These are phyloP conservation scores for Crossaster papposus DNA, from an alignment of 53 echinoderm and acorn worm species.

Conservation along the genomic window DNA sequence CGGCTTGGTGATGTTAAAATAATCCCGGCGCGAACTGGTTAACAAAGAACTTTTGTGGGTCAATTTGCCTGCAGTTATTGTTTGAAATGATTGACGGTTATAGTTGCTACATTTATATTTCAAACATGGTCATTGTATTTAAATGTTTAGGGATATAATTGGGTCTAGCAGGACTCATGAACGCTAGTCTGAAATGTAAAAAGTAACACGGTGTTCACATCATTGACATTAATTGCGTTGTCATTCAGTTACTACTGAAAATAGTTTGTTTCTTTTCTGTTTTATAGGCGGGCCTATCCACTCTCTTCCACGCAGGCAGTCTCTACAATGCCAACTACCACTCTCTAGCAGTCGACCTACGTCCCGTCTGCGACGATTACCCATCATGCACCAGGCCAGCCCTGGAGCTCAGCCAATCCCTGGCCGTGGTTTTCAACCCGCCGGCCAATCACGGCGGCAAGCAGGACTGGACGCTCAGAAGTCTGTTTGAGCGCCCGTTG, in stretches of 20 bases:
- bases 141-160: no score
- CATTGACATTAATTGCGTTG: not conserved
- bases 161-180: no score
- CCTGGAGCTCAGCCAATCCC: slow-evolving; percentile 82
- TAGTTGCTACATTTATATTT: no score
- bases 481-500: slow-evolving; percentile 71
- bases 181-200: no score
- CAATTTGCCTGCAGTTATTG: no score
- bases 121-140: no score
- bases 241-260: not conserved
- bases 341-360: slow-evolving; percentile 81
- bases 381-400: slow-evolving; percentile 72
- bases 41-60: no score
- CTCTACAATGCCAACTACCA: slow-evolving; percentile 99
- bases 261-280: not conserved
- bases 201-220: no score
- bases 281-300: slow-evolving; percentile 84
- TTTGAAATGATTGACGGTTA: no score
- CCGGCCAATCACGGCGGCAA: slow-evolving; percentile 40
- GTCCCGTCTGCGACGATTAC: slow-evolving; percentile 82
- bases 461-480: slow-evolving; percentile 77
- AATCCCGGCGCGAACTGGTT: no score
- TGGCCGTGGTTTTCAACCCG: slow-evolving; percentile 82
- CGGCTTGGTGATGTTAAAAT: no score
- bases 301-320: slow-evolving; percentile 87